phyloP scores from a whole-genome alignment of 1,140 invertebrate species.

The Cyrtorhinus lividipennis region DNA sequence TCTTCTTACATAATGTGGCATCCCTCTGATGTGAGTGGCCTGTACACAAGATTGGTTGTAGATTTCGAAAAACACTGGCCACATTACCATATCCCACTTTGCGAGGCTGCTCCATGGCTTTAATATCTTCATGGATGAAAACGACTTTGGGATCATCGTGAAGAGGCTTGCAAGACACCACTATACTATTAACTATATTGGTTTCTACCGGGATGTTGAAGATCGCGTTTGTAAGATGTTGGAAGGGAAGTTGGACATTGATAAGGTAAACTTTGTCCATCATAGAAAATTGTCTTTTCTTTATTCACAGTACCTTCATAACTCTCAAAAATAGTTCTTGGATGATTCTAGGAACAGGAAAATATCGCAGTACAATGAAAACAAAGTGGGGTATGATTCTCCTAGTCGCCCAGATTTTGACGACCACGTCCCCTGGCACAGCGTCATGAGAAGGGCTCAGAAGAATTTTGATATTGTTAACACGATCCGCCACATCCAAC shows the following conservation, averaged over 20 bases:
- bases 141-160: slow-evolving; percentile 49
- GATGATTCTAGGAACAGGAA: not conserved
- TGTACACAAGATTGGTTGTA: no score
- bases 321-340: no score
- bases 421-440: not conserved
- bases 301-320: no score
- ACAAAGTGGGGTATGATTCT: not conserved
- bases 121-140: slow-evolving; percentile 42
- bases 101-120: slow-evolving; percentile 49
- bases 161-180: slow-evolving; percentile 51
- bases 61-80: slow-evolving; percentile 52
- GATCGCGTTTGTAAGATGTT: not conserved
- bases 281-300: not conserved
- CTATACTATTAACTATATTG: slow-evolving; percentile 54
- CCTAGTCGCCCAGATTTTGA: not conserved
- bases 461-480: not conserved
- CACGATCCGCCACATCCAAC: not conserved
- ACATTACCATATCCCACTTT: slow-evolving; percentile 53
- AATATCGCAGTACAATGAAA: not conserved
- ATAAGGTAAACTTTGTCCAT: not conserved
- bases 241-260: not conserved
- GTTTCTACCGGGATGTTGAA: slow-evolving; percentile 32
- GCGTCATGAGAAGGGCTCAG: not conserved
- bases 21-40: no score
- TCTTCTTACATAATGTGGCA: no score